Percentiles rank a stretch among this genome's conserved stretches.
Conservation (phyloP, 2,113 vertebrate species). For the Sakesphorus luctuosus region DNA sequence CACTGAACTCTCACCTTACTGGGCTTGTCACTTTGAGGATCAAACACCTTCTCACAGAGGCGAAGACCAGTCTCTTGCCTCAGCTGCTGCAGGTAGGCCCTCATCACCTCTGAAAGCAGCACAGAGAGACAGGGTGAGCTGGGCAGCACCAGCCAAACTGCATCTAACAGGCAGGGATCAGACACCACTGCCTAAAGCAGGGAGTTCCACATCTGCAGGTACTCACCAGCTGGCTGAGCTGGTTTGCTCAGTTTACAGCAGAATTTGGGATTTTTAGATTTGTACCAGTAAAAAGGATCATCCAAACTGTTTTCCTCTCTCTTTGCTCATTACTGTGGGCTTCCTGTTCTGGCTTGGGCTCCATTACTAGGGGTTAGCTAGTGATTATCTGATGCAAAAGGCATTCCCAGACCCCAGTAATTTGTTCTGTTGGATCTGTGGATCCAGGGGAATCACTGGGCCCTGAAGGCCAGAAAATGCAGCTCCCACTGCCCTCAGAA, state of each 20-base stretch:
- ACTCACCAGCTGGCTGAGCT: background rate
- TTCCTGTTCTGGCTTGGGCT: background rate
- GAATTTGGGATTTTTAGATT: background rate
- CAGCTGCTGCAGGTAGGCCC: slow-evolving; percentile 95
- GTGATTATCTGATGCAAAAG: background rate
- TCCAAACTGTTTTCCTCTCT: background rate
- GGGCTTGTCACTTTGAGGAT: slow-evolving; percentile 96
- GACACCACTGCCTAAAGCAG: background rate
- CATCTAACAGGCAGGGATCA: background rate
- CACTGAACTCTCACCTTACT: slow-evolving; percentile 86
- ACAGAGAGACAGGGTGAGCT: background rate
- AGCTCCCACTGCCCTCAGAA: background rate
- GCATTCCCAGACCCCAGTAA: background rate
- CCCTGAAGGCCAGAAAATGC: background rate
- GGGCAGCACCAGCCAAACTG: background rate
- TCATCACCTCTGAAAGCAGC: slow-evolving; percentile 89
- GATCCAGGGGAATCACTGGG: background rate
- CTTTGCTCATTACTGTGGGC: background rate
- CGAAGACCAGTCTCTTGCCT: slow-evolving; percentile 95
- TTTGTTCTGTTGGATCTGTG: background rate
- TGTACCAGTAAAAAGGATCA: background rate
- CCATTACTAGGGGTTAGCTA: background rate
- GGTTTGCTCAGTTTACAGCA: background rate
- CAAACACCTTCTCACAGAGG: slow-evolving; percentile 96
- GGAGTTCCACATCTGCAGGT: background rate